A percentile compares a stretch with the other conserved stretches of the same genome.
Conservation (phyloP, 2,888 invertebrate species). For the Anarsia innoxiella region DNA sequence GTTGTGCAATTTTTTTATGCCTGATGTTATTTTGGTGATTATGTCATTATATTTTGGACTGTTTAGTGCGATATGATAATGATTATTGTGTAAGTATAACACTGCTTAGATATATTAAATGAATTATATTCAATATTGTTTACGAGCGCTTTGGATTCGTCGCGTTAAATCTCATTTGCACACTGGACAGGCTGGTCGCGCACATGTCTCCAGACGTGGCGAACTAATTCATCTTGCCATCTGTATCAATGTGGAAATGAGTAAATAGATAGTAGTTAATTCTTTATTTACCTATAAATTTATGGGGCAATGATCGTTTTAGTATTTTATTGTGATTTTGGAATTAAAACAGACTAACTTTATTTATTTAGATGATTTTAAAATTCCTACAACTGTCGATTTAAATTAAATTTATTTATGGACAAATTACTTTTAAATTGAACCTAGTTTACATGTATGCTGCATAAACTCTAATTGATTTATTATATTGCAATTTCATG, state of each 20-base stretch:
- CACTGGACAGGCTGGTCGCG: too few relatives aligned
- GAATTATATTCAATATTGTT: constrained; percentile 9
- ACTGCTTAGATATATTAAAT: constrained; percentile 16
- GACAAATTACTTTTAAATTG: constrained; percentile 9
- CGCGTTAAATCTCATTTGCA: constrained; percentile 7
- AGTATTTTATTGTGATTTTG: constrained; percentile 18
- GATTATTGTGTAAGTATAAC: constrained; percentile 18
- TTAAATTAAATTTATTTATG: constrained; percentile 13
- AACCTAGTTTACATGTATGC: neutral
- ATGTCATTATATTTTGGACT: constrained; percentile 13
- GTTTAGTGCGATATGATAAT: constrained; percentile 17
- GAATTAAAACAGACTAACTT: constrained; percentile 16
- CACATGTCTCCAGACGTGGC: too few relatives aligned
- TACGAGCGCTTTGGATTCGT: constrained; percentile 7
- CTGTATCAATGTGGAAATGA: too few relatives aligned
- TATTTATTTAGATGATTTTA: constrained; percentile 14
- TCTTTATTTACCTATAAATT: constrained; percentile 12
- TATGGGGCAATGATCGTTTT: constrained; percentile 14
- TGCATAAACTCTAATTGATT: neutral
- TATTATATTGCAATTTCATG: constrained; percentile 1
- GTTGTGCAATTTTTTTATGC: neutral
- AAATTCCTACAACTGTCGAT: constrained; percentile 14
- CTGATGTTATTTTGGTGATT: constrained; percentile 2
- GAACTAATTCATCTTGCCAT: too few relatives aligned
- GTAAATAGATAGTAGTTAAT: constrained; percentile 11